Percentiles rank a stretch among this genome's conserved stretches.
Conservation (phyloP, 2,888 invertebrate species). For the Neoaliturus tenellus region DNA sequence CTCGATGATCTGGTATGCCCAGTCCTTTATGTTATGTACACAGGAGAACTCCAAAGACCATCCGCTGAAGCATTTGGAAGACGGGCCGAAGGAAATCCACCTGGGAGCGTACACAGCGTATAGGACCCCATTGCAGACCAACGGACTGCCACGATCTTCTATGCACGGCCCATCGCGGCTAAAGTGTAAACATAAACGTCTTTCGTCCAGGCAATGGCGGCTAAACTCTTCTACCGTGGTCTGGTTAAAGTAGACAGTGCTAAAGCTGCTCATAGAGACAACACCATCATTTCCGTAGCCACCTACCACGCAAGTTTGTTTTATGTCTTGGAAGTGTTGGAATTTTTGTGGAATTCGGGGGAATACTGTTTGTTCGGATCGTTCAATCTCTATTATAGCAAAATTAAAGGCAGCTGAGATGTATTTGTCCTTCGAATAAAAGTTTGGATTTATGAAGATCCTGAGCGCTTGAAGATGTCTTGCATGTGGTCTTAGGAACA, state of each 20-base stretch:
- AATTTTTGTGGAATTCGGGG: not conserved
- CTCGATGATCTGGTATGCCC: not conserved
- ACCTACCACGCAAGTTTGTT: not conserved
- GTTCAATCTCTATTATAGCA: not conserved
- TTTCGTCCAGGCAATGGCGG: not conserved
- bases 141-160: not conserved
- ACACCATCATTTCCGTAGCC: not conserved
- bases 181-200: not conserved
- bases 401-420: not conserved
- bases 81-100: too few species aligned
- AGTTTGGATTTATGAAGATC: not conserved
- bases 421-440: not conserved
- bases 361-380: not conserved
- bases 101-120: not conserved
- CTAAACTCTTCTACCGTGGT: not conserved
- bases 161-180: not conserved
- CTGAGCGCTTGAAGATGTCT: not conserved
- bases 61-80: too few species aligned
- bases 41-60: not conserved
- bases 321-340: not conserved
- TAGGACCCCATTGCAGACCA: not conserved
- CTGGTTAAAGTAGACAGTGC: not conserved
- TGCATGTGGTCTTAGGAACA: not conserved
- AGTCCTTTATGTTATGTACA: not conserved
- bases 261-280: not conserved